These are phyloP conservation scores for Neoarius graeffei DNA, from an alignment of 2,113 vertebrate genomes.

Conservation along the genomic window DNA sequence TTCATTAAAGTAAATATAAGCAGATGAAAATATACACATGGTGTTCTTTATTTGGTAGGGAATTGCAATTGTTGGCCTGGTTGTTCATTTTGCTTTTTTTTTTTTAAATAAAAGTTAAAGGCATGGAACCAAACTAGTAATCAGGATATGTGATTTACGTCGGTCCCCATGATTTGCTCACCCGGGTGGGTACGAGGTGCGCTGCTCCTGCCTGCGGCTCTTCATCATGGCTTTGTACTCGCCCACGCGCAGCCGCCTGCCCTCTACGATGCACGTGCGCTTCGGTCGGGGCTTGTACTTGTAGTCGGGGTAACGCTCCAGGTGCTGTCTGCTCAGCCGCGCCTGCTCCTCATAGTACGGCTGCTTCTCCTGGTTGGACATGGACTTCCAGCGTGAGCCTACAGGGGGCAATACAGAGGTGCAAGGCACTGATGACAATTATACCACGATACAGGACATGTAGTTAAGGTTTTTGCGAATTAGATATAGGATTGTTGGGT, in stretches of 20 bases:
- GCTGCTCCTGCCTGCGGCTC: constrained; percentile 89
- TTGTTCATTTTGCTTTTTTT: neutral
- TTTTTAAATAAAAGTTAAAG: too few relatives aligned
- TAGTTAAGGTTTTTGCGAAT: neutral
- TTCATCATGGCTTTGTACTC: constrained; percentile 99
- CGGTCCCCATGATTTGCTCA: constrained; percentile 58
- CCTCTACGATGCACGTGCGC: constrained; percentile 96
- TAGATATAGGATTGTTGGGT: too few relatives aligned
- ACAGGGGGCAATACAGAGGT: neutral
- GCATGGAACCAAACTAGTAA: too few relatives aligned
- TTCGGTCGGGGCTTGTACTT: constrained; percentile 97
- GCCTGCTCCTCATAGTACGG: constrained; percentile 98
- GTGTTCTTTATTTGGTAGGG: too few relatives aligned
- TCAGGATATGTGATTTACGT: neutral
- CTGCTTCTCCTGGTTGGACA: constrained; percentile 98
- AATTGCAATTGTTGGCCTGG: neutral
- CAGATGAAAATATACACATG: neutral
- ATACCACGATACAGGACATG: neutral
- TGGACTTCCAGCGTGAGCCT: constrained; percentile 97
- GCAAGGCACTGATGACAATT: neutral
- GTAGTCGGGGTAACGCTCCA: constrained; percentile 97
- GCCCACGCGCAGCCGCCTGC: constrained; percentile 90
- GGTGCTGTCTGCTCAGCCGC: constrained; percentile 91
- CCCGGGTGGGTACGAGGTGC: constrained; percentile 82
- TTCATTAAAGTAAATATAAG: neutral